Evolutionary conservation across 1,140 invertebrate species (phyloP), one percentile per base, ranked within the genome.

Genomic region (Chelonus insularis): DNA sequence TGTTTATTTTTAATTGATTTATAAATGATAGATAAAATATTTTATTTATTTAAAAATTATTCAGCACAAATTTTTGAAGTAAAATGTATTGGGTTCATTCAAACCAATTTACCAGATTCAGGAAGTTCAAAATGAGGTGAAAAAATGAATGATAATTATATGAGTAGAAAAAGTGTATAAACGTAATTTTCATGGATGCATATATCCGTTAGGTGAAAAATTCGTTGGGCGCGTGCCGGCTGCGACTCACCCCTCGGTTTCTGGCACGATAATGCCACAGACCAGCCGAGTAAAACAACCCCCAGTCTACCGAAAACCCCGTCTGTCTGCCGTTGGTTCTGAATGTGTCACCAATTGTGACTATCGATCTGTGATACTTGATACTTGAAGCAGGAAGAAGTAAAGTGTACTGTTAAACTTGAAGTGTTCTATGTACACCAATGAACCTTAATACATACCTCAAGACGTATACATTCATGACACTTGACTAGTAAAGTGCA

Each of bases 211-310:
- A 68, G 66, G 66, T 75, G 69, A 75, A 75, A 73, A 72, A 75
- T 75, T 75, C 73, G 73, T 75, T 75, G 67, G 69, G 68, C 70
- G 67, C 73, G 73, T 73, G 73, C 70, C 72, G 70, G 70, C 70
- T 75, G 72, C 69, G 67, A 66, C 64, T 69, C 64, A 68, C 70
- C 73, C 72, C 72, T 72, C 36, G 36, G 36, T 45, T 39, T 58
- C 32, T 45, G n/a, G 47, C 60, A 54, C 14, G 56, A 39, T 62
- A 60, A 62, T 60, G 39, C 52, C 36, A 39, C 52, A 50, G 39
- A 65, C 55, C 55, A 29, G 39, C 32, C 48, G 50, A 58, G 11
- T 14, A 62, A 1, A 56, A 8, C 52, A 55, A 54, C 64, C 64
- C 60, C 60, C 57, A 62, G 32, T 55, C 36, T 55, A 36, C 21